phyloP scores from a whole-genome alignment of 2,888 invertebrate genomes.

The Tachystola acroxantha region DNA sequence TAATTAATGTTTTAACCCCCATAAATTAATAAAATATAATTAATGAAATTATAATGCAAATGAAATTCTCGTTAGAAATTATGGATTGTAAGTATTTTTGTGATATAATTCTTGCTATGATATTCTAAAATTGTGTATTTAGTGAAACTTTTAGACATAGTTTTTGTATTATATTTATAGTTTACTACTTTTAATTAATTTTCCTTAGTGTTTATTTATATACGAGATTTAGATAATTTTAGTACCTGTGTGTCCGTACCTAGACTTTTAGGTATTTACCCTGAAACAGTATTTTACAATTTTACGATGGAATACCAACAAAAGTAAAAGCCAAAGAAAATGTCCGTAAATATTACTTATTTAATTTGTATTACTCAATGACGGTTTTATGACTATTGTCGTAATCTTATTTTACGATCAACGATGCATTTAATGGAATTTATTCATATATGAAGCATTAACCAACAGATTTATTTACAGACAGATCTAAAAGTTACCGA shows the following conservation, averaged over 20 bases:
- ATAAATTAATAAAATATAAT: too few relatives aligned
- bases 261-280: background rate
- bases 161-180: background rate
- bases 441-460: too few relatives aligned
- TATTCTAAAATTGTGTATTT: too few relatives aligned
- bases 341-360: background rate
- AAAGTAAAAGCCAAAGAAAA: slow-evolving; percentile 1
- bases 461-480: too few relatives aligned
- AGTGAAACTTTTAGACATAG: slow-evolving; percentile 3
- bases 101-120: slow-evolving; percentile 4
- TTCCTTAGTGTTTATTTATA: too few relatives aligned
- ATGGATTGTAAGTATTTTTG: too few relatives aligned
- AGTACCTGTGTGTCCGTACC: slow-evolving; percentile 22
- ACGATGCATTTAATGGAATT: background rate
- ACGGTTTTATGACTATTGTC: background rate
- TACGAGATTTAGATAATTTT: too few relatives aligned
- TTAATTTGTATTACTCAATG: background rate
- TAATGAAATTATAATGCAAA: too few relatives aligned
- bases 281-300: background rate
- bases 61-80: background rate
- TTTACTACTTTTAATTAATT: slow-evolving; percentile 10
- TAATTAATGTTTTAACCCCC: too few relatives aligned
- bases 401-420: too few relatives aligned
- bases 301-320: background rate
- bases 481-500: too few relatives aligned